phyloP scores from a whole-genome alignment of 2,797 vertebrate species.

The Alcedo quadribrachys region DNA sequence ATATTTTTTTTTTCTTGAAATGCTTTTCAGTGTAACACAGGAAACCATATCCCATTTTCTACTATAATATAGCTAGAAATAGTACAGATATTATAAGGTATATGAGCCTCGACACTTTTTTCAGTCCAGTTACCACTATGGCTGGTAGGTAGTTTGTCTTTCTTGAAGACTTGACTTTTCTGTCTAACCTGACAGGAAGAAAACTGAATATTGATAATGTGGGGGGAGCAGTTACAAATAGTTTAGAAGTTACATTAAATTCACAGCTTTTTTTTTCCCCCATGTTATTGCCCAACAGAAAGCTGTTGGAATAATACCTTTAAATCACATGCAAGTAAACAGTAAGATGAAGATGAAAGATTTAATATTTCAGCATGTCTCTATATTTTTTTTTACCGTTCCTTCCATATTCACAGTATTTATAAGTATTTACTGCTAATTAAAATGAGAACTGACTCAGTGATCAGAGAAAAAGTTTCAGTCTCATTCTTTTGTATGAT shows the following conservation, averaged over 20 bases:
- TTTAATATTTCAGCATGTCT: neutral
- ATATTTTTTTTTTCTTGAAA: neutral
- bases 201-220: neutral
- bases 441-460: neutral
- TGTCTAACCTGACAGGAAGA: neutral
- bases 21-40: neutral
- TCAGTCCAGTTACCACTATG: neutral
- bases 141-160: neutral
- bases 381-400: neutral
- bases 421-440: slow-evolving; percentile 13
- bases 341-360: neutral
- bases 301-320: neutral
- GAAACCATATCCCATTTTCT: neutral
- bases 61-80: neutral
- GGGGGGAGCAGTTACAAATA: neutral
- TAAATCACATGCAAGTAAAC: neutral
- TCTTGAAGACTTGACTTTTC: neutral
- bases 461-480: neutral
- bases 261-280: neutral
- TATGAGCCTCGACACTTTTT: neutral
- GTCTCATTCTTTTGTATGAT: slow-evolving; percentile 4
- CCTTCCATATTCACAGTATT: neutral
- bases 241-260: neutral
- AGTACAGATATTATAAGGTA: neutral
- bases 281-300: neutral